These are phyloP conservation scores for Fulica atra DNA, from an alignment of 2,113 vertebrate genomes.

Conservation along the genomic window DNA sequence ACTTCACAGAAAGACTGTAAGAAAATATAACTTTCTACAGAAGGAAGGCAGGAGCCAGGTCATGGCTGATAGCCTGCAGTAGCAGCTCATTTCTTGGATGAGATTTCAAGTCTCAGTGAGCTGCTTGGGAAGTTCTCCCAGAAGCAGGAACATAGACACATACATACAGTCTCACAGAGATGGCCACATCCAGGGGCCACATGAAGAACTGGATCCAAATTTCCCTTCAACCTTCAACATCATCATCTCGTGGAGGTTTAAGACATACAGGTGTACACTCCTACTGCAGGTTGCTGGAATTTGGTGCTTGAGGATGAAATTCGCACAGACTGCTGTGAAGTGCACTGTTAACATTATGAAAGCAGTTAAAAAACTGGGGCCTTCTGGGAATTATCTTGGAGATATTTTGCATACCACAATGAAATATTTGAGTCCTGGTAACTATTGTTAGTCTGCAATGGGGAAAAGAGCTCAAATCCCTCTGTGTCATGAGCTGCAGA, in stretches of 20 bases:
- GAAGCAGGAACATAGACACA: background rate
- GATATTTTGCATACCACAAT: background rate
- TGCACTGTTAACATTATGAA: background rate
- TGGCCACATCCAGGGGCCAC: background rate
- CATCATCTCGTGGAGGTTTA: background rate
- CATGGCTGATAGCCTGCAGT: background rate
- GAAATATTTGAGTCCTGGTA: background rate
- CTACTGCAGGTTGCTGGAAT: background rate
- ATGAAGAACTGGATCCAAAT: background rate
- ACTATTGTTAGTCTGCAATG: fast-evolving
- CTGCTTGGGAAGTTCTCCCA: background rate
- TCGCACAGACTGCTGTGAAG: background rate
- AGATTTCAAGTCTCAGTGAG: background rate
- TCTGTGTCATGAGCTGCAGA: background rate
- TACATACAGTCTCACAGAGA: background rate
- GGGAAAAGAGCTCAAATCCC: background rate
- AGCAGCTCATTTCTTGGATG: background rate
- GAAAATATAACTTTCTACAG: background rate
- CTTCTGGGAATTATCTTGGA: background rate
- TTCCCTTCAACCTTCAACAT: background rate
- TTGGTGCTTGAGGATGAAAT: background rate
- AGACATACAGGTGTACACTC: background rate
- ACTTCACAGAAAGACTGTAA: background rate
- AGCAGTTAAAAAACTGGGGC: background rate
- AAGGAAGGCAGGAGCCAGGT: background rate